Conservation (phyloP, 2,888 invertebrate species). For the Sarcophaga variegata region DNA sequence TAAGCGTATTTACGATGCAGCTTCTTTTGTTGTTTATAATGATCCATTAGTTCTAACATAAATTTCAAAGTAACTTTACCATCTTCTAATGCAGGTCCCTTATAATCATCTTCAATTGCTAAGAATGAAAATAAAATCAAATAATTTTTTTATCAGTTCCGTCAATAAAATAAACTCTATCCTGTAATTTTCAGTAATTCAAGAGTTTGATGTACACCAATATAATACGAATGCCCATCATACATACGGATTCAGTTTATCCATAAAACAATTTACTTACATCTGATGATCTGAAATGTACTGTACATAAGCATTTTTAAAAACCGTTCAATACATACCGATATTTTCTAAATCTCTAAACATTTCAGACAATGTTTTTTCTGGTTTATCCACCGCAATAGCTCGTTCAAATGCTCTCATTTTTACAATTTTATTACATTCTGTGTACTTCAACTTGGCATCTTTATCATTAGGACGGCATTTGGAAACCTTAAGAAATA, state of each 20-base stretch:
- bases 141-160: too few relatives aligned
- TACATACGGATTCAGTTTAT: too few relatives aligned
- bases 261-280: too few relatives aligned
- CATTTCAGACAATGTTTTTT: constrained; percentile 92
- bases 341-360: constrained; percentile 93
- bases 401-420: constrained; percentile 98
- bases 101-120: constrained; percentile 98
- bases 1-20: constrained; percentile 98
- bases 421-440: constrained; percentile 98
- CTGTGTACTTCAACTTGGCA: constrained; percentile 94
- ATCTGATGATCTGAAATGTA: too few relatives aligned
- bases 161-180: too few relatives aligned
- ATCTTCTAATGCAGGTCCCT: constrained; percentile 93
- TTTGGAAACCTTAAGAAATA: constrained; percentile 88
- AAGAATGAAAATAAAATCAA: constrained; percentile 63
- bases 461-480: constrained; percentile 96
- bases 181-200: too few relatives aligned
- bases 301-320: background rate
- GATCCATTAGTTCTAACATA: constrained; percentile 93
- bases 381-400: constrained; percentile 95
- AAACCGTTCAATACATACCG: constrained; percentile 84
- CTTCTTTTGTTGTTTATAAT: constrained; percentile 95
- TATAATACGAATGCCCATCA: too few relatives aligned
- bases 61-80: constrained; percentile 95
- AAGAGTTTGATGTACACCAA: too few relatives aligned